Evolutionary conservation across 2,113 vertebrate species (phyloP).

Genomic region (Elephantulus edwardii): DNA sequence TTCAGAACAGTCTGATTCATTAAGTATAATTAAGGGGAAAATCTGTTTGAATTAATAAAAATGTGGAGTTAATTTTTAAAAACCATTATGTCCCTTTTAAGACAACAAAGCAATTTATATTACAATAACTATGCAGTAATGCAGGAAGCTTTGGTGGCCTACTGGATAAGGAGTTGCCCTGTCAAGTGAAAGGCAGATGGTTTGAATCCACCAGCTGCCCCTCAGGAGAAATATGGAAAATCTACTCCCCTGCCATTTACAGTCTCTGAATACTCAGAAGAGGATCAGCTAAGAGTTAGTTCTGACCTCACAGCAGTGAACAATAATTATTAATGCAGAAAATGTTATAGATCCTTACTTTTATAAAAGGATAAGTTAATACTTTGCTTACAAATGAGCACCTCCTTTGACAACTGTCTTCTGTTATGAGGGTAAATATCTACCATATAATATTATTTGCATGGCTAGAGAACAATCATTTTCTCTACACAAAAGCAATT

Average conservation of each 20-base stretch:
- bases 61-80: background rate
- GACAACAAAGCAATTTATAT: constrained; percentile 13
- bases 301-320: too few species aligned
- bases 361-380: constrained; percentile 25
- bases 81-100: constrained; percentile 16
- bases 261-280: too few species aligned
- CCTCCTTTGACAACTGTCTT: constrained; percentile 21
- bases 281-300: too few species aligned
- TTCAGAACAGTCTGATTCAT: constrained; percentile 18
- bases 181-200: too few species aligned
- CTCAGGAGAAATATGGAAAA: too few species aligned
- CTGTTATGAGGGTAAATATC: constrained; percentile 27
- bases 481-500: constrained; percentile 19
- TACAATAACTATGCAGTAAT: background rate
- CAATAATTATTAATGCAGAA: background rate
- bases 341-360: background rate
- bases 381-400: constrained; percentile 30
- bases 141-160: background rate
- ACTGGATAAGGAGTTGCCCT: too few species aligned
- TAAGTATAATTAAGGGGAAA: constrained; percentile 43
- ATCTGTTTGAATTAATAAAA: constrained; percentile 21
- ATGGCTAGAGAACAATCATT: constrained; percentile 5
- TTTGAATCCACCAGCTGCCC: too few species aligned
- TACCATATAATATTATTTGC: background rate
- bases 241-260: too few species aligned